Conservation (phyloP, 2,888 invertebrate genomes). For the Alitta virens region DNA sequence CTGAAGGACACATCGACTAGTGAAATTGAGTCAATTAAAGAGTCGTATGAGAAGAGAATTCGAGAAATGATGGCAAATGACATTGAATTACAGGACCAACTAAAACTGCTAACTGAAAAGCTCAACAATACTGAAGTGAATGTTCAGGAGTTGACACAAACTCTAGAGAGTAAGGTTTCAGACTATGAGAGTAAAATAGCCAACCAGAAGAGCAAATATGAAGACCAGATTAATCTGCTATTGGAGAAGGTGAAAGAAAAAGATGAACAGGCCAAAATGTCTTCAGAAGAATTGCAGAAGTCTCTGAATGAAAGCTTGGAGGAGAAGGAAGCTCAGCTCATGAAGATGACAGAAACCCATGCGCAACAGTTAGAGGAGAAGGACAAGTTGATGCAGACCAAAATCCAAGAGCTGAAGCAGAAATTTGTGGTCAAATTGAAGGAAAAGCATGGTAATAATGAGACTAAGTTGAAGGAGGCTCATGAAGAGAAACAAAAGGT, state of each 20-base stretch:
- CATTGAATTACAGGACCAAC: conserved; percentile 39
- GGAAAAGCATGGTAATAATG: conserved; percentile 35
- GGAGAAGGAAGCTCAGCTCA: conserved; percentile 32
- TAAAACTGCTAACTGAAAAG: conserved; percentile 39
- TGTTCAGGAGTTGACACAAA: conserved; percentile 42
- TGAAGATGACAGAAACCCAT: conserved; percentile 2
- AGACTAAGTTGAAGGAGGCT: conserved; percentile 21
- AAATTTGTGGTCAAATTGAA: conserved; percentile 42
- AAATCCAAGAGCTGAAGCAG: conserved; percentile 40
- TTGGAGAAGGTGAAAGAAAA: conserved; percentile 3
- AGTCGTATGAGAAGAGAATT: conserved; percentile 33
- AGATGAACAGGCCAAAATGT: conserved; percentile 24
- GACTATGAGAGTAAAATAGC: conserved; percentile 38
- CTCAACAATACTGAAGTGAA: conserved; percentile 39
- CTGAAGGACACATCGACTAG: neutral
- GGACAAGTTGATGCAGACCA: conserved; percentile 18
- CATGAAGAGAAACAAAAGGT: conserved; percentile 25
- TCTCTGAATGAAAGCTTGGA: conserved; percentile 17
- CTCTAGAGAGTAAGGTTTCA: conserved; percentile 41
- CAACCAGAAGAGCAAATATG: conserved; percentile 1
- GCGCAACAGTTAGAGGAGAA: neutral
- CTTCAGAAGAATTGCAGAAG: conserved; percentile 28
- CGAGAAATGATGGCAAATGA: conserved; percentile 37
- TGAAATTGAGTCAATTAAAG: conserved; percentile 11
- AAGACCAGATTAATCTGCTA: conserved; percentile 14